phyloP scores from a whole-genome alignment of 2,888 invertebrate species.

The Thereva unica region DNA sequence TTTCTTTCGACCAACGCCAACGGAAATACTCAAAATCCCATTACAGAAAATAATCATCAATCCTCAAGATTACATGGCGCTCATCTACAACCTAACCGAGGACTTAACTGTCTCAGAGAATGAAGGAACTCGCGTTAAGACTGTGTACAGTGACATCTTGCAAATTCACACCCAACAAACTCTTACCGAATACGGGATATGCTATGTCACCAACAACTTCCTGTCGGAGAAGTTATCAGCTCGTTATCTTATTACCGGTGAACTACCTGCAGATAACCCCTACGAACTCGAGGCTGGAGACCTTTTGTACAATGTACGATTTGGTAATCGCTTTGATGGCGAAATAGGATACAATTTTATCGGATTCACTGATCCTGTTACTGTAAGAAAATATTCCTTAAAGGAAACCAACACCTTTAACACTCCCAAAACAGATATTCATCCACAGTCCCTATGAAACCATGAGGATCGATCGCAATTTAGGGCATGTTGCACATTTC shows the following conservation, averaged over 20 bases:
- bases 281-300: slow-evolving; percentile 9
- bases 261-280: slow-evolving; percentile 43
- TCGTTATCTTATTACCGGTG: slow-evolving; percentile 48
- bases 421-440: slow-evolving; percentile 46
- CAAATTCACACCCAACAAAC: slow-evolving; percentile 49
- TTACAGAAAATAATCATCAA: slow-evolving; percentile 47
- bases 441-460: slow-evolving; percentile 54
- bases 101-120: slow-evolving; percentile 37
- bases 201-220: slow-evolving; percentile 52
- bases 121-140: slow-evolving; percentile 45
- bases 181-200: slow-evolving; percentile 56
- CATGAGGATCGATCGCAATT: slow-evolving; percentile 50
- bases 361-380: slow-evolving; percentile 49
- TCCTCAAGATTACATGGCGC: slow-evolving; percentile 52
- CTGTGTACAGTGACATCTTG: slow-evolving; percentile 45
- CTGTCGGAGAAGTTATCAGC: slow-evolving; percentile 49
- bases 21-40: slow-evolving; percentile 3
- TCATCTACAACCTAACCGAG: slow-evolving; percentile 55
- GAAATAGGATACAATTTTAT: slow-evolving; percentile 49
- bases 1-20: background rate
- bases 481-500: slow-evolving; percentile 47
- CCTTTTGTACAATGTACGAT: slow-evolving; percentile 37
- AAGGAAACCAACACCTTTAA: background rate
- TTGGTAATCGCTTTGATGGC: slow-evolving; percentile 50
- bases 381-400: slow-evolving; percentile 44